Percentiles rank a stretch among this genome's conserved stretches.
Conservation (phyloP, 2,113 vertebrate genomes). For the Salvelinus alpinus region DNA sequence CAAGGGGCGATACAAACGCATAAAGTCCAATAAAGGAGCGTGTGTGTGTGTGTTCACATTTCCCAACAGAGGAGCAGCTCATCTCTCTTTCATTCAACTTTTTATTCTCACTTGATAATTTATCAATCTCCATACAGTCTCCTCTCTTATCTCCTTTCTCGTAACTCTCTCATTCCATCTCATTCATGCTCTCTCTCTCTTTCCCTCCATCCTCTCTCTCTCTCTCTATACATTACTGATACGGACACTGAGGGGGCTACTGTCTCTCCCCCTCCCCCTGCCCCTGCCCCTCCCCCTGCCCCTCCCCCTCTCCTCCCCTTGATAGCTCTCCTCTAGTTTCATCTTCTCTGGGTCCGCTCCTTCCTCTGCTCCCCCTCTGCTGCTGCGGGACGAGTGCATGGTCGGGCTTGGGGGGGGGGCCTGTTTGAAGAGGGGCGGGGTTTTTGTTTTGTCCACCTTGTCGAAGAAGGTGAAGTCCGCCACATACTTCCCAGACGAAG, state of each 20-base stretch:
- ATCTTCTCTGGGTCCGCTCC: constrained; percentile 79
- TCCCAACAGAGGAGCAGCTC: constrained; percentile 29
- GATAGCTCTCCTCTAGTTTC: constrained; percentile 82
- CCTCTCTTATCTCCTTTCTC: background rate
- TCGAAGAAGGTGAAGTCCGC: constrained; percentile 94
- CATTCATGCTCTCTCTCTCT: background rate
- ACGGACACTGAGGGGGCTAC: constrained; percentile 82
- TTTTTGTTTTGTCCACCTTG: constrained; percentile 83
- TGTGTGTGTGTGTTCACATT: background rate
- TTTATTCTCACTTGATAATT: background rate
- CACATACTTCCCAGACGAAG: constrained; percentile 88
- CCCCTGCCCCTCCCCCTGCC: constrained; percentile 52
- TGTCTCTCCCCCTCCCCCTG: constrained; percentile 67
- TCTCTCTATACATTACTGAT: constrained; percentile 87
- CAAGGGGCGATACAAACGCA: background rate
- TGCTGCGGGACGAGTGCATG: constrained; percentile 28
- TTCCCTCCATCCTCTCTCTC: constrained; percentile 15
- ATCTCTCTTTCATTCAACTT: constrained; percentile 6
- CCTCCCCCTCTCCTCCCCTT: constrained; percentile 54
- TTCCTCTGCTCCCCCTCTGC: constrained; percentile 37
- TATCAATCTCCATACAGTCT: background rate
- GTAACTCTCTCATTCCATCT: background rate
- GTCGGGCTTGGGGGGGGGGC: constrained; percentile 55
- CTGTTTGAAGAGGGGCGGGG: constrained; percentile 63
- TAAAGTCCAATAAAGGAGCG: background rate